Evolutionary conservation across 2,113 vertebrate genomes (phyloP), one percentile per base, ranked within the genome.

Genomic region (Cariama cristata): DNA sequence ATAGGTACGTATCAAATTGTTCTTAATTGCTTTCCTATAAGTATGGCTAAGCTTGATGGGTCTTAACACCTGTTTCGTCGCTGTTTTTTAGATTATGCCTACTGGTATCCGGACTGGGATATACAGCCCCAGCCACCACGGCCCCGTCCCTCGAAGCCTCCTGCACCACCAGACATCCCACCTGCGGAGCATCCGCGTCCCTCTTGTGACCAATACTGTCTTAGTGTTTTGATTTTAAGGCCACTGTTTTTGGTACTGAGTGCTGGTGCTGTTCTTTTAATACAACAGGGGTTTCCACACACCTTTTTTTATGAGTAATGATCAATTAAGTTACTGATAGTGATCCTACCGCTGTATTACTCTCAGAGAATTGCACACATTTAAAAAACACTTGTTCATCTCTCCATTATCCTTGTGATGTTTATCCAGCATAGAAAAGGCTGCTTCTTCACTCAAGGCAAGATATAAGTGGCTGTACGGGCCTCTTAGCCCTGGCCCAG

Each of bases 51-150:
- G 38, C 42, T 38, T 81, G 44, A 67, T 35, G 33, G 15, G 8
- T 75, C 52, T 77, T 87, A 79, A 87, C 30, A 58, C 21, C 17
- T 77, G 6, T 81, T 94, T 90, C 40, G 94, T 63, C 63, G 21
- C 47, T 94, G n/a, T 62, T n/a, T 93, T 97, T 52, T 63, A 98
- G 97, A 73, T 77, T 97, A 97, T 73, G 13, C 38, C 72, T 76
- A 6, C 92, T 98, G 98, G 98, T 82, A 85, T 38, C 98, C 98
- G 0, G 97, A 97, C 40, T 98, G 97, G 98, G 97, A 98, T 50
- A 38, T 64, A 5, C 38, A 16, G 26, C 66, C 58, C 4, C 32
- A 62, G 86, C 86, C 93, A 69, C 96, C 87, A 0, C 11, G 0
- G 55, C 94, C 90, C 35, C 24, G 0, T 17, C 50, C 50, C 33